These are phyloP conservation scores for Cephus cinctus DNA, from an alignment of 1,140 invertebrate species.

Conservation along the genomic window DNA sequence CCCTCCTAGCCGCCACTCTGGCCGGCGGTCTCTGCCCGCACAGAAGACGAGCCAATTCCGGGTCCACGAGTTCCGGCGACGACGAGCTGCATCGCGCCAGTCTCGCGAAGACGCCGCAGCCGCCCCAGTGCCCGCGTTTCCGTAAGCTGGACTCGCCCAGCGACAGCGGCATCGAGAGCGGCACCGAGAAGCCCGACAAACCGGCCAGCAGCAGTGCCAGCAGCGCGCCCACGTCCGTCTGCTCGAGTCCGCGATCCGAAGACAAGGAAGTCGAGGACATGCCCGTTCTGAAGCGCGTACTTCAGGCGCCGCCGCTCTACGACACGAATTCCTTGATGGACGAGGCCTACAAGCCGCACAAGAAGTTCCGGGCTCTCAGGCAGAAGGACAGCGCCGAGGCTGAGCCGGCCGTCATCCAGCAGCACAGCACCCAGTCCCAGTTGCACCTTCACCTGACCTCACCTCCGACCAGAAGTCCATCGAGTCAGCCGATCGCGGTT, in stretches of 20 bases:
- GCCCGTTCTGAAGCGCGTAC: slow-evolving; percentile 87
- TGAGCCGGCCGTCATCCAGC: slow-evolving; percentile 58
- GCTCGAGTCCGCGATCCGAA: slow-evolving; percentile 82
- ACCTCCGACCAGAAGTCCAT: slow-evolving; percentile 35
- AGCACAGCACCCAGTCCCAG: slow-evolving; percentile 40
- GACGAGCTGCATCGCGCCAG: slow-evolving; percentile 69
- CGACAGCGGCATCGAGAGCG: slow-evolving; percentile 89
- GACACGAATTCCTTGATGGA: slow-evolving; percentile 89
- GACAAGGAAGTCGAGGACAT: slow-evolving; percentile 89
- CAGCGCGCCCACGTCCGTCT: slow-evolving; percentile 73
- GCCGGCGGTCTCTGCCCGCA: slow-evolving; percentile 68
- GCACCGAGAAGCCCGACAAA: slow-evolving; percentile 82
- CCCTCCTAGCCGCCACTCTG: slow-evolving; percentile 74
- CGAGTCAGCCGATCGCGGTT: slow-evolving; percentile 39
- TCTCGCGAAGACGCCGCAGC: slow-evolving; percentile 57
- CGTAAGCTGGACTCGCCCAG: slow-evolving; percentile 85
- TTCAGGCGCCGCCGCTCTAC: slow-evolving; percentile 87
- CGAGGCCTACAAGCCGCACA: slow-evolving; percentile 92
- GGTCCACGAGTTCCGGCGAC: slow-evolving; percentile 73
- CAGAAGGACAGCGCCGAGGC: slow-evolving; percentile 77
- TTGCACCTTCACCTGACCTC: slow-evolving; percentile 57
- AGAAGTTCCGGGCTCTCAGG: slow-evolving; percentile 84
- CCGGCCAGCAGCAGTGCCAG: slow-evolving; percentile 65
- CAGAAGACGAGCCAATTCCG: slow-evolving; percentile 73
- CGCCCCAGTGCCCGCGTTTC: slow-evolving; percentile 61